Percentiles rank a stretch among this genome's conserved stretches.
Evolutionary conservation across 2,113 vertebrate genomes (phyloP).

Genomic region (Atherinomorus stipes): DNA sequence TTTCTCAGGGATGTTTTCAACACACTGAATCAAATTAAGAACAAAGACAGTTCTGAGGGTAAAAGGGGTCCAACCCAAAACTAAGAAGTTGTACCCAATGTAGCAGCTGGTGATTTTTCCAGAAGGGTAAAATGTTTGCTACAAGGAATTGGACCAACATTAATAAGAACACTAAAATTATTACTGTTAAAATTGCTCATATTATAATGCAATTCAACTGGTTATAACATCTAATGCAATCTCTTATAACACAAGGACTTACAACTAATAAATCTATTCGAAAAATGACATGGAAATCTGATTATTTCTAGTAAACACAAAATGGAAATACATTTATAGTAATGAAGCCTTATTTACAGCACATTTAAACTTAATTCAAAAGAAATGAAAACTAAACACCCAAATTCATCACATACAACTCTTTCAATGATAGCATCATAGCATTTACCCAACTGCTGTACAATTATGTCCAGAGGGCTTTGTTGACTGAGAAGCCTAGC

Average conservation of each 20-base stretch:
- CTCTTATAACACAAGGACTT: too few relatives aligned
- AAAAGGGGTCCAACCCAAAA: too few relatives aligned
- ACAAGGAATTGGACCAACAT: too few relatives aligned
- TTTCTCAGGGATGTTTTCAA: too few relatives aligned
- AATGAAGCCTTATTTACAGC: background rate
- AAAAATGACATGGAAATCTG: background rate
- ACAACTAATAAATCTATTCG: too few relatives aligned
- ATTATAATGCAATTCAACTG: background rate
- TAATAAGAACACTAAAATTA: background rate
- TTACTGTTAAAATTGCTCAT: background rate
- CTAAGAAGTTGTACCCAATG: too few relatives aligned
- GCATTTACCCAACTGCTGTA: background rate
- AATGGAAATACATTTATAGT: background rate
- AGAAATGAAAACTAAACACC: background rate
- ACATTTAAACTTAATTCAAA: background rate
- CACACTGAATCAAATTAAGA: too few relatives aligned
- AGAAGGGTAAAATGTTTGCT: too few relatives aligned
- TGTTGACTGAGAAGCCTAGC: background rate
- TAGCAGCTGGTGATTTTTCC: too few relatives aligned
- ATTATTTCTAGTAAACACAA: background rate
- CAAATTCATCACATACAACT: background rate
- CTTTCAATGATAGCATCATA: background rate
- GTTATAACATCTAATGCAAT: background rate
- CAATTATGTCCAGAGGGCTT: background rate
- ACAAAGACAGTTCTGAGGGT: too few relatives aligned